These are phyloP conservation scores for Elephantulus edwardii DNA, from an alignment of 2,113 vertebrate species.

Conservation along the genomic window DNA sequence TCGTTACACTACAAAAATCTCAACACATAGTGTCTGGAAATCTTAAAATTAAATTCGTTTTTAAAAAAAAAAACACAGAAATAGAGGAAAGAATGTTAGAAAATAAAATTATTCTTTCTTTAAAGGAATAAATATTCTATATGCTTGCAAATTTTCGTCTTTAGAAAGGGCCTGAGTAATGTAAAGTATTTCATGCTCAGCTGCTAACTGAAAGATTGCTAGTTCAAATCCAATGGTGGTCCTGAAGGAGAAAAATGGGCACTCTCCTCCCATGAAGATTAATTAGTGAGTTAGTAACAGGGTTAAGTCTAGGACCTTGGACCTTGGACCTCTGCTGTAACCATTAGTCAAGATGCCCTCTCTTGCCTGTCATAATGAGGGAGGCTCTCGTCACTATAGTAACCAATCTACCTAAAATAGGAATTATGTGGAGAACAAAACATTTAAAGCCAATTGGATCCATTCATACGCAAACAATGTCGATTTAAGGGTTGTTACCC, in stretches of 20 bases:
- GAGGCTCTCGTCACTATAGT: slow-evolving; percentile 61
- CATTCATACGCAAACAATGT: slow-evolving; percentile 70
- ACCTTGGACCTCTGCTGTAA: slow-evolving; percentile 56
- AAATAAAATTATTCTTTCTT: slow-evolving; percentile 20
- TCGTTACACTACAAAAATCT: not conserved
- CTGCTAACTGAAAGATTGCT: no score
- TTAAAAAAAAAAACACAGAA: not conserved
- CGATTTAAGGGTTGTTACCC: slow-evolving; percentile 69
- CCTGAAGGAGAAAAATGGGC: no score
- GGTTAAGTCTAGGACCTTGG: slow-evolving; percentile 44
- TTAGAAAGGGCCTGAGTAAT: no score
- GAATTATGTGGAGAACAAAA: slow-evolving; percentile 74
- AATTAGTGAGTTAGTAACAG: not conserved
- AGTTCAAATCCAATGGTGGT: no score
- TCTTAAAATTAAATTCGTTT: slow-evolving; percentile 1
- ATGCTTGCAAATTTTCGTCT: not conserved
- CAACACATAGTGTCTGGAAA: not conserved
- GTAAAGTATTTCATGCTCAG: no score
- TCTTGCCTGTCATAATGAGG: slow-evolving; percentile 55
- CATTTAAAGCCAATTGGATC: slow-evolving; percentile 69
- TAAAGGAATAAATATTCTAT: not conserved
- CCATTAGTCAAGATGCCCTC: slow-evolving; percentile 35
- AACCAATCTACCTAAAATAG: slow-evolving; percentile 68
- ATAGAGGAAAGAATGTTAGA: not conserved
- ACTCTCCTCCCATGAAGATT: no score